Evolutionary conservation across 2,888 invertebrate genomes (phyloP), one percentile per base, ranked within the genome.

Genomic region (Lycaena phlaeas): DNA sequence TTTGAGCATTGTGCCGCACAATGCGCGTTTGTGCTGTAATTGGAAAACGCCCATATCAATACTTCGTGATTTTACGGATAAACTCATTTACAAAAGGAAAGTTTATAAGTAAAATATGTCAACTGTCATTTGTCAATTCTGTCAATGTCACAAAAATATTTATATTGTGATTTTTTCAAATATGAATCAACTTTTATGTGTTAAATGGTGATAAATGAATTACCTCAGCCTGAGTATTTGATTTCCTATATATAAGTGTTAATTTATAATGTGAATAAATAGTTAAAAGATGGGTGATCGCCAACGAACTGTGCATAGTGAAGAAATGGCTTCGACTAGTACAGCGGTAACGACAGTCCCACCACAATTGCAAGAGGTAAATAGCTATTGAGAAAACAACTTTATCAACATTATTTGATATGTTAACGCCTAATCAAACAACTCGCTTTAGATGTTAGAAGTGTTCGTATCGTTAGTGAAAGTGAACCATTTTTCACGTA

Each of bases 251-350:
- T 7, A 22, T 22, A 22, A 5, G 22, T 22, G 22, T 22, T 22
- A 36, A n/a, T n/a, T n/a, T 50, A 49, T 49, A 45, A 54, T 56
- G 51, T 69, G 61, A 68, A 52, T 51, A 54, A 52, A 51, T 53
- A 42, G 26, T 36, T 17, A 41, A 41, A 44, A 40, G 43, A 82
- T 84, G 84, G 82, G 76, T 57, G 82, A 84, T 46, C 63, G 61
- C 44, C 59, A 58, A 48, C 56, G 56, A 36, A 42, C 47, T 47
- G 39, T 56, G 29, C 57, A 50, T 55, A 38, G 60, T 29, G 71
- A 76, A 64, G 73, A 79, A 7, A 82, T 84, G 84, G 82, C 84
- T 40, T 74, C 74, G 27, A 81, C 82, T 22, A 84, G 84, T 52
- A 70, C 82, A 2, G 78, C 79, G 15, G 71, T 79, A 27, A 59